A percentile compares a stretch with the other conserved stretches of the same genome.
Evolutionary conservation across 2,888 invertebrate species (phyloP).

Genomic region (Caenorhabditis imperialis): DNA sequence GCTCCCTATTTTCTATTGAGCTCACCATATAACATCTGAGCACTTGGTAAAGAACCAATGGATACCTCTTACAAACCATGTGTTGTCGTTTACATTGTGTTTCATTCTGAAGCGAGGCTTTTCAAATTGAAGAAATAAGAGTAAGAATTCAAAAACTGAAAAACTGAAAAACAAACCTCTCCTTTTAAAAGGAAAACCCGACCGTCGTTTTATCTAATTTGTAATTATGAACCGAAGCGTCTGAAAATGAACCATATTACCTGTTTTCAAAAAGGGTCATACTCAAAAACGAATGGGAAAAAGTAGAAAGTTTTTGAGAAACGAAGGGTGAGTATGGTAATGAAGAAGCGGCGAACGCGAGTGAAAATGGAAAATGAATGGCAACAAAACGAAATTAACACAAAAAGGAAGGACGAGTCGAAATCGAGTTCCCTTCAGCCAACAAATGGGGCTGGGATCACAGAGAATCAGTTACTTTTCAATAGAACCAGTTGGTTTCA

Average conservation of each 20-base stretch:
- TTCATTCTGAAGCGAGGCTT: conserved; percentile 26
- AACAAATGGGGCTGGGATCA: no score
- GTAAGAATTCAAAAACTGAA: conserved; percentile 1
- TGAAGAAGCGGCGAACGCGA: conserved; percentile 1
- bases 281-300: not conserved
- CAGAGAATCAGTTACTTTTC: conserved; percentile 34
- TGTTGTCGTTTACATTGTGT: conserved; percentile 35
- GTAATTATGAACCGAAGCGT: conserved; percentile 29
- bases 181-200: conserved; percentile 19
- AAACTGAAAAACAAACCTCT: conserved; percentile 6
- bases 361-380: conserved; percentile 18
- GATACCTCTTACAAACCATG: conserved; percentile 50
- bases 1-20: not conserved
- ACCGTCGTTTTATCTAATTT: conserved; percentile 24
- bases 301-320: not conserved
- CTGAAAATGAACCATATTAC: conserved; percentile 27
- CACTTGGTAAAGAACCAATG: conserved; percentile 57
- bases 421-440: conserved; percentile 1
- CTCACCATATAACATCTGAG: conserved; percentile 38
- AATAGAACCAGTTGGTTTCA: conserved; percentile 12
- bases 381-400: conserved; percentile 11
- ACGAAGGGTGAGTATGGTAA: conserved; percentile 20
- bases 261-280: conserved; percentile 7
- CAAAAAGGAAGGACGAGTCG: conserved; percentile 15
- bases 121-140: not conserved